Base-by-base conservation (phyloP, 1,140 invertebrate genomes). In the Drosophila equinoxialis region DNA sequence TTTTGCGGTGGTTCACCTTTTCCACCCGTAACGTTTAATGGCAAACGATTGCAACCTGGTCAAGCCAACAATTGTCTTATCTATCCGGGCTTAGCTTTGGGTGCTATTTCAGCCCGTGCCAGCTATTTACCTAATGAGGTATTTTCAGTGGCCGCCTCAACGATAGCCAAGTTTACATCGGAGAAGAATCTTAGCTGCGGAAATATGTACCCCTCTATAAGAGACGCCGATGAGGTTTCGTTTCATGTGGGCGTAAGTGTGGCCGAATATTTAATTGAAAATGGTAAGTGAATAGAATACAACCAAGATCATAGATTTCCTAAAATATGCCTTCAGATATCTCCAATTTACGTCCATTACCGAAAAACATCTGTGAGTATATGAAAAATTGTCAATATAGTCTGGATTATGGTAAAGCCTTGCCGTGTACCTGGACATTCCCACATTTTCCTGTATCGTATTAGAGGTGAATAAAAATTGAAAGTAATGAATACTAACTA, bases 51-150 rank as follows among this genome's bases (percentile, higher is more conserved):
- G 77, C 91, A 95, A 77, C 97, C 98, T 1, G 98, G 98, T 0
- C 98, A 99, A 93, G 97, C 97, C 66, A 99, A 99, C 93, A 99
- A 99, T 93, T 95, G 98, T 0, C 99, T 99, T 92, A 98, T 98
- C 76, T 99, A 99, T 94, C 98, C 98, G 11, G 98, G 98, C 13
- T 94, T 99, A n/a, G 97, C 96, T 6, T 93, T 99, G 14, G 98
- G 96, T 54, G 95, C 96, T 13, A 95, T 99, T 64, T 95, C 94
- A 74, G 95, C 95, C 20, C 95, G 96, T 37, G 95, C 98, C 79
- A 94, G 95, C 65, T 95, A 94, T 60, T 98, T 99, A 85, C 94
- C 95, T 1, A 97, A 99, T 74, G 96, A 98, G 59, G 94, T 96
- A 35, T 98, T 98, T 93, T 93, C 99, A 6, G 94, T 97, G 1